These are phyloP conservation scores for Polypterus senegalus DNA, from an alignment of 2,113 vertebrate species.

Conservation along the genomic window DNA sequence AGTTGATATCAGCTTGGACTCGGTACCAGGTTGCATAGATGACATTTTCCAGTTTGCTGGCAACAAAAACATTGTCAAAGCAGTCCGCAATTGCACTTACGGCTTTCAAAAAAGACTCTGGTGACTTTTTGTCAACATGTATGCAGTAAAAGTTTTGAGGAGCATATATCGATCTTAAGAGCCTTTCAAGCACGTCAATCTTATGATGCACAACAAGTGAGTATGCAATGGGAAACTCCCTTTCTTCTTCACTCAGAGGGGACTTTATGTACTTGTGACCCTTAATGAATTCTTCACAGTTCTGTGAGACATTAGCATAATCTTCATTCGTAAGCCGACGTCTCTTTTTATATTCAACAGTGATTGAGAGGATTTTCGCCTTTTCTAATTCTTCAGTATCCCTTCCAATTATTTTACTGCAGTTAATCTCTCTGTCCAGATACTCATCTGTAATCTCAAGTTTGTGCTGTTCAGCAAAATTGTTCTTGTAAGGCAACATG, in stretches of 20 bases:
- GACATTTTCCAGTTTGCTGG: slow-evolving; percentile 54
- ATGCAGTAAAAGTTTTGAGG: slow-evolving; percentile 64
- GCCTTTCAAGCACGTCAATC: slow-evolving; percentile 44
- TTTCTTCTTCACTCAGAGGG: slow-evolving; percentile 67
- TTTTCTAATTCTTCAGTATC: slow-evolving; percentile 52
- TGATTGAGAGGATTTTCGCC: slow-evolving; percentile 50
- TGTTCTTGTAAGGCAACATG: no score
- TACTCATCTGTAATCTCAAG: slow-evolving; percentile 46
- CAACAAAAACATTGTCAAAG: slow-evolving; percentile 73
- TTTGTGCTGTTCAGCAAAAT: slow-evolving; percentile 5
- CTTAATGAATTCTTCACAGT: slow-evolving; percentile 57
- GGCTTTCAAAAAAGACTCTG: slow-evolving; percentile 42
- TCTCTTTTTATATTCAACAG: slow-evolving; percentile 40
- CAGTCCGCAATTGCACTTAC: slow-evolving; percentile 60
- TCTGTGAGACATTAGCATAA: slow-evolving; percentile 56
- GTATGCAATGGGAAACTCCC: slow-evolving; percentile 72
- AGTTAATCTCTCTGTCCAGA: slow-evolving; percentile 47
- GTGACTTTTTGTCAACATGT: slow-evolving; percentile 62
- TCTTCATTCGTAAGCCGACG: slow-evolving; percentile 40
- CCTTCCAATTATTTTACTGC: slow-evolving; percentile 58
- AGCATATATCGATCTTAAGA: slow-evolving; percentile 43
- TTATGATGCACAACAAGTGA: slow-evolving; percentile 81
- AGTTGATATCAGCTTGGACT: slow-evolving; percentile 84
- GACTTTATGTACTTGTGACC: slow-evolving; percentile 62
- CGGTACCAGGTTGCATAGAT: slow-evolving; percentile 73